phyloP scores from a whole-genome alignment of 2,113 vertebrate species.

The Piaya cayana region DNA sequence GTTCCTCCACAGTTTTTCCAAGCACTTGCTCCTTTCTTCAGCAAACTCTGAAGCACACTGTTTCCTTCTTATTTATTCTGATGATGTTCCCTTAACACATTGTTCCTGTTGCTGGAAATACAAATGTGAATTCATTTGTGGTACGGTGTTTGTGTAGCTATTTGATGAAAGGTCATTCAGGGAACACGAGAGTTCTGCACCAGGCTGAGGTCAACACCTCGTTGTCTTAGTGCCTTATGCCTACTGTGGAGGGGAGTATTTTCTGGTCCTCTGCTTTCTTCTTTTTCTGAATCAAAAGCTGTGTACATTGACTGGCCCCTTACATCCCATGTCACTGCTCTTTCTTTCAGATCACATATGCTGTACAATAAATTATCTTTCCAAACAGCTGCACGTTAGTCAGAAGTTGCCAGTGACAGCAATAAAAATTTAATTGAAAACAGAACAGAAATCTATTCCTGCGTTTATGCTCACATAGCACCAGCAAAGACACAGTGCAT shows the following conservation, averaged over 20 bases:
- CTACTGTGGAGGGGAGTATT: not conserved
- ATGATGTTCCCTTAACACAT: not conserved
- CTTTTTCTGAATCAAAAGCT: not conserved
- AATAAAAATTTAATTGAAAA: not conserved
- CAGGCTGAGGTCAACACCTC: not conserved
- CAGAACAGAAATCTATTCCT: not conserved
- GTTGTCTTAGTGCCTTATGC: not conserved
- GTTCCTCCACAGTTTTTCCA: not conserved
- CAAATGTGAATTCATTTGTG: not conserved
- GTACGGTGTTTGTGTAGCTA: not conserved
- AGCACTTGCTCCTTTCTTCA: not conserved
- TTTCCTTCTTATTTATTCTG: not conserved
- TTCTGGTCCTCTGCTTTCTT: not conserved
- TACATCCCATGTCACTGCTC: not conserved
- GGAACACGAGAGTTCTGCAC: not conserved
- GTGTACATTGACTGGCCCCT: not conserved
- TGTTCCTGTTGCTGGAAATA: not conserved
- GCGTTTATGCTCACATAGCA: accelerated
- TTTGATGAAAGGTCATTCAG: not conserved
- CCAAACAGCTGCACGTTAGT: not conserved
- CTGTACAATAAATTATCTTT: not conserved
- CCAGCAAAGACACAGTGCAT: accelerated
- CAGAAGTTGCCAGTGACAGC: not conserved
- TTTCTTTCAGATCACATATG: not conserved
- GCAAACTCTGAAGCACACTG: not conserved